Evolutionary conservation across 2,797 vertebrate genomes (phyloP).

Genomic region (Rhabdophis nuchalis): DNA sequence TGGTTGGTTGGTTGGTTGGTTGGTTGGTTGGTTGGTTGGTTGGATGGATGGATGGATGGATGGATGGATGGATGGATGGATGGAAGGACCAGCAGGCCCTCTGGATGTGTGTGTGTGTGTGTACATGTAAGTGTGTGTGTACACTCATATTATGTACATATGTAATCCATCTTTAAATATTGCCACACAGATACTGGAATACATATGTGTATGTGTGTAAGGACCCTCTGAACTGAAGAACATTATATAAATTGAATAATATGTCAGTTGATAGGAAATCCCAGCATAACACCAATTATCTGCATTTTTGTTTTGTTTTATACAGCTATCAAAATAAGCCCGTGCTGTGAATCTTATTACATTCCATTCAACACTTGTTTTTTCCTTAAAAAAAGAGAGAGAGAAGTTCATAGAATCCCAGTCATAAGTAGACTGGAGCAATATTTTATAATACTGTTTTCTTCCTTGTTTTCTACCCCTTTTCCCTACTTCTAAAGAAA

Average conservation of each 20-base stretch:
- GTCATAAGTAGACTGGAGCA: background rate
- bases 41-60: too few relatives aligned
- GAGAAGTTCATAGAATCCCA: background rate
- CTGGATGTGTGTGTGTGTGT: too few relatives aligned
- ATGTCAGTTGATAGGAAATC: background rate
- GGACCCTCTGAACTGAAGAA: background rate
- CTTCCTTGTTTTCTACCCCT: background rate
- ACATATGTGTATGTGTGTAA: background rate
- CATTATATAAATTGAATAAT: background rate
- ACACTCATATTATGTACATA: background rate
- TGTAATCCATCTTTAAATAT: background rate
- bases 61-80: too few relatives aligned
- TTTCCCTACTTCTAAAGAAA: background rate
- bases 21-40: too few relatives aligned
- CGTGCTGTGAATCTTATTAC: constrained; percentile 39
- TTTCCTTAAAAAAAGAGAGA: background rate
- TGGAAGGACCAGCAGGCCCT: too few relatives aligned
- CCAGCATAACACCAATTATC: background rate
- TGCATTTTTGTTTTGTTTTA: background rate
- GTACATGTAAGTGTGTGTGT: too few relatives aligned
- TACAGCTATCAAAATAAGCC: constrained; percentile 24
- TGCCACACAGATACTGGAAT: too few relatives aligned
- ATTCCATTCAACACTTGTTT: constrained; percentile 9
- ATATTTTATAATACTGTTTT: background rate
- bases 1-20: too few relatives aligned